Percentiles rank a stretch among this genome's conserved stretches.
phyloP scores from a whole-genome alignment of 2,888 invertebrate species.

The Nymphalis polychloros region DNA sequence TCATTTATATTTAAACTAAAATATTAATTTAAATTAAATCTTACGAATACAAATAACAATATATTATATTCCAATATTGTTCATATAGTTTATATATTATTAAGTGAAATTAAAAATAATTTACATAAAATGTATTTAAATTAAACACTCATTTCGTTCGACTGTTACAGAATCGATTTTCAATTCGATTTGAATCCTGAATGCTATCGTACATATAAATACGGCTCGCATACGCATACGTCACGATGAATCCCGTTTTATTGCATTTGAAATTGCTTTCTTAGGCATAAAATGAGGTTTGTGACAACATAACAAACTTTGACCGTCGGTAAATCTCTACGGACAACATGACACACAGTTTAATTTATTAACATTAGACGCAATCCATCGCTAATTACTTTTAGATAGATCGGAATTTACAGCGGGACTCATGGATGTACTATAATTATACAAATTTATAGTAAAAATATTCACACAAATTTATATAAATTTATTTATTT shows the following conservation, averaged over 20 bases:
- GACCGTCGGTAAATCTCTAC: background rate
- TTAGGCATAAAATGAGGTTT: slow-evolving; percentile 39
- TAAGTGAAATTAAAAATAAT: background rate
- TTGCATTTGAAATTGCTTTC: slow-evolving; percentile 45
- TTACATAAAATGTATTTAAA: background rate
- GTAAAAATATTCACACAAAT: no score
- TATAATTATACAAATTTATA: no score
- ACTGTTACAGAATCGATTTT: slow-evolving; percentile 16
- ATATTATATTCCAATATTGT: no score
- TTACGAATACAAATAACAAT: no score
- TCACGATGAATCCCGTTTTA: slow-evolving; percentile 42
- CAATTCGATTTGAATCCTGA: slow-evolving; percentile 17
- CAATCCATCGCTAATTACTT: no score
- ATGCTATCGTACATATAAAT: slow-evolving; percentile 29
- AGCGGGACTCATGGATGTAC: no score
- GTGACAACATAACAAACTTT: slow-evolving; percentile 24
- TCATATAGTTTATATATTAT: no score
- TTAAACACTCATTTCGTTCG: background rate
- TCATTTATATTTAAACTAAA: no score
- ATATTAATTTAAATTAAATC: no score
- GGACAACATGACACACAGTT: background rate
- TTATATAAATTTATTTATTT: no score
- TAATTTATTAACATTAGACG: no score
- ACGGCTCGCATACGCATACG: slow-evolving; percentile 36
- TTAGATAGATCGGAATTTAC: no score